phyloP scores from a whole-genome alignment of 2,113 vertebrate species.

The Arenaria interpres region DNA sequence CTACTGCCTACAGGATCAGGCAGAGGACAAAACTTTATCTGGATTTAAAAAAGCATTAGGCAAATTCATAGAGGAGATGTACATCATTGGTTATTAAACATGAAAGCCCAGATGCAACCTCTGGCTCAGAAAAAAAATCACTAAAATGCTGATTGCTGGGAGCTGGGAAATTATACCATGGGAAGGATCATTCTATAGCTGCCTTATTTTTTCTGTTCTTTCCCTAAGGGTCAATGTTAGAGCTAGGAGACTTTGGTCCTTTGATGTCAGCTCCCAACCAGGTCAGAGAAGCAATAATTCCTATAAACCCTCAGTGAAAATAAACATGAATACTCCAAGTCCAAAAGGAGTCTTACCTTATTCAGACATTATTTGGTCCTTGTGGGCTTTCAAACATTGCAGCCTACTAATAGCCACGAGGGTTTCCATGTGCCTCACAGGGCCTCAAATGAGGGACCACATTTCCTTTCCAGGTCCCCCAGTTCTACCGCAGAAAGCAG shows the following conservation, averaged over 20 bases:
- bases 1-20: neutral
- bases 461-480: neutral
- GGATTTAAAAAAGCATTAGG: slow-evolving; percentile 3
- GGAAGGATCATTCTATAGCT: slow-evolving; percentile 30
- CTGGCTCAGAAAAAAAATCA: slow-evolving; percentile 19
- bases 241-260: slow-evolving; percentile 35
- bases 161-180: slow-evolving; percentile 49
- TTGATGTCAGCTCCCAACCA: slow-evolving; percentile 49
- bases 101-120: slow-evolving; percentile 37
- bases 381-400: neutral
- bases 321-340: neutral
- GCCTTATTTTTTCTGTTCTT: slow-evolving; percentile 16
- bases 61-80: slow-evolving; percentile 21
- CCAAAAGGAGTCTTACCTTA: neutral
- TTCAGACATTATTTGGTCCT: neutral
- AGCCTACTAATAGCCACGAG: neutral
- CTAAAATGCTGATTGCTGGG: slow-evolving; percentile 31
- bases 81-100: slow-evolving; percentile 45
- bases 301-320: slow-evolving; percentile 14
- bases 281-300: slow-evolving; percentile 33
- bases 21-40: slow-evolving; percentile 27
- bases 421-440: neutral
- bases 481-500: neutral
- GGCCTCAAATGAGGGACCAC: neutral
- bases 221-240: slow-evolving; percentile 40